Evolutionary conservation across 1,140 invertebrate species (phyloP).

Genomic region (Drosophila kohkoa): DNA sequence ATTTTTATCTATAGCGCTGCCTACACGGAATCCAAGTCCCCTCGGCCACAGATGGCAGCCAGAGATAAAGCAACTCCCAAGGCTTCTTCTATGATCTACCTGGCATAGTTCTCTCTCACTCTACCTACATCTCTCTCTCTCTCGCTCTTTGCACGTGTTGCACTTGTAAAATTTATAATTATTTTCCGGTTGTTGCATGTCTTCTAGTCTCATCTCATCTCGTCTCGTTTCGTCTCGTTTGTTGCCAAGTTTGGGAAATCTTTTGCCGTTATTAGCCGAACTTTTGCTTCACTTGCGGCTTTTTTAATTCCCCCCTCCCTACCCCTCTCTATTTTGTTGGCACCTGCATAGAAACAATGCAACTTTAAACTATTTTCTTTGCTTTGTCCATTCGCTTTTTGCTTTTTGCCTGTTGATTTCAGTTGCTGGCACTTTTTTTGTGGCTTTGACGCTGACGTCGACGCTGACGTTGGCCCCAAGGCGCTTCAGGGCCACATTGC

Average conservation of each 20-base stretch:
- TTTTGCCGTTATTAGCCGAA: slow-evolving; percentile 38
- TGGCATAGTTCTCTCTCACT: neutral
- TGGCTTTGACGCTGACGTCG: slow-evolving; percentile 3
- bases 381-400: slow-evolving; percentile 21
- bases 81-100: slow-evolving; percentile 9
- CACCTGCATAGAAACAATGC: slow-evolving; percentile 47
- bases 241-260: slow-evolving; percentile 42
- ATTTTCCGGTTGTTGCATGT: slow-evolving; percentile 76
- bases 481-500: slow-evolving; percentile 12
- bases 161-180: slow-evolving; percentile 74
- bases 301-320: neutral
- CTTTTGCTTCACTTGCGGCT: slow-evolving; percentile 2
- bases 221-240: too few relatives aligned
- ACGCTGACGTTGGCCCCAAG: slow-evolving; percentile 11
- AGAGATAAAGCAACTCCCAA: slow-evolving; percentile 17
- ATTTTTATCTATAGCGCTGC: slow-evolving; percentile 31
- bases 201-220: neutral
- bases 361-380: slow-evolving; percentile 59
- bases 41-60: slow-evolving; percentile 9
- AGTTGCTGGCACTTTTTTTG: slow-evolving; percentile 15
- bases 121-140: slow-evolving; percentile 3
- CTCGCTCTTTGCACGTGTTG: slow-evolving; percentile 35
- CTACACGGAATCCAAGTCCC: slow-evolving; percentile 17
- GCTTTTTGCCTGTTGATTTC: slow-evolving; percentile 16
- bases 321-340: neutral